phyloP scores from a whole-genome alignment of 2,113 vertebrate genomes.

The Sturnus vulgaris region DNA sequence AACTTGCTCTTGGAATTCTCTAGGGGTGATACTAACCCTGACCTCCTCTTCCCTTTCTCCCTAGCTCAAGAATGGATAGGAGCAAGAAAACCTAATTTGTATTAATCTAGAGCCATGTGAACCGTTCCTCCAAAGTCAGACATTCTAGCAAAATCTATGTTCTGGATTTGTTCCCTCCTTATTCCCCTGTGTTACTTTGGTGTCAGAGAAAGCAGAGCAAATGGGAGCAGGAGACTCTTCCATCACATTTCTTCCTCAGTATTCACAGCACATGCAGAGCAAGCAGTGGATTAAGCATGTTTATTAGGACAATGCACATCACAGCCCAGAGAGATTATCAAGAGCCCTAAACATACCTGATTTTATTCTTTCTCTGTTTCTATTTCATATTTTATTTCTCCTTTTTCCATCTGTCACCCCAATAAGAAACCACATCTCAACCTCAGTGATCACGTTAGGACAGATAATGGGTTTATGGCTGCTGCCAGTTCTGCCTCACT shows the following conservation, averaged over 20 bases:
- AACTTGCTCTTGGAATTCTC: conserved; percentile 37
- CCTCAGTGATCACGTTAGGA: background rate
- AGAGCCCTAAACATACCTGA: fast-evolving
- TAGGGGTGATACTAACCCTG: background rate
- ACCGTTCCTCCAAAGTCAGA: background rate
- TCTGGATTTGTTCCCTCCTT: background rate
- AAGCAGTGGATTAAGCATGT: background rate
- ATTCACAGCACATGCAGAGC: fast-evolving
- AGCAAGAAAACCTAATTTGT: background rate
- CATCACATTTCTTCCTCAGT: fast-evolving
- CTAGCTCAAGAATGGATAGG: background rate
- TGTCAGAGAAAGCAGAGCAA: background rate
- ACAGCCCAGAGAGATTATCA: background rate
- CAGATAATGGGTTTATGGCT: background rate
- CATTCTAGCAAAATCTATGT: background rate
- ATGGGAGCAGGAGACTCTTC: background rate
- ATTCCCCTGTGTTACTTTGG: background rate
- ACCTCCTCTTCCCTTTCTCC: background rate
- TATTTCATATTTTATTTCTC: background rate
- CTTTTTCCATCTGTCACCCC: background rate
- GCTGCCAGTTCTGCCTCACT: background rate
- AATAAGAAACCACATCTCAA: background rate
- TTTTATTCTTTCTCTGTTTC: background rate
- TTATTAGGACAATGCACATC: background rate
- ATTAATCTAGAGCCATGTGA: background rate